These are phyloP conservation scores for Phocides pigmalion DNA, from an alignment of 1,140 invertebrate species.

Conservation along the genomic window DNA sequence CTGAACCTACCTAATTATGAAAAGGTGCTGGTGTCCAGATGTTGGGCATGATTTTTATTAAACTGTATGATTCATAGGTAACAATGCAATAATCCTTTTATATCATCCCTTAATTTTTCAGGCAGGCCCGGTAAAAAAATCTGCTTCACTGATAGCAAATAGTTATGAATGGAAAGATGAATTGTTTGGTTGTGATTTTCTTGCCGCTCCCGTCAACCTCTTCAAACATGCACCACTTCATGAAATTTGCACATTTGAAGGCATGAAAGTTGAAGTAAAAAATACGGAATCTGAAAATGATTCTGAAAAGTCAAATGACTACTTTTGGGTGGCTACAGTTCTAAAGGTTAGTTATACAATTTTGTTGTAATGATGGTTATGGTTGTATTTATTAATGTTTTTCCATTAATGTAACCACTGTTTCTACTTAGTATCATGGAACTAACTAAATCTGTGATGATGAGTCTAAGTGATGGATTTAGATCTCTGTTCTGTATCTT, in stretches of 20 bases:
- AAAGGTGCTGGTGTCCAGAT: no score
- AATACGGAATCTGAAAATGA: slow-evolving; percentile 94
- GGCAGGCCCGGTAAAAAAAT: slow-evolving; percentile 73
- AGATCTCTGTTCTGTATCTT: no score
- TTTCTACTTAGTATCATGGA: no score
- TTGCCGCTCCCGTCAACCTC: slow-evolving; percentile 94
- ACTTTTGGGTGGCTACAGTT: slow-evolving; percentile 98
- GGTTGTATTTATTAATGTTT: no score
- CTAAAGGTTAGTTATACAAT: slow-evolving; percentile 84
- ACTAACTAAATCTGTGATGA: no score
- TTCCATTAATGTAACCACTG: no score
- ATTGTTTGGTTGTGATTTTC: slow-evolving; percentile 89
- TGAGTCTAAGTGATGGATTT: no score
- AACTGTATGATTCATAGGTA: no score
- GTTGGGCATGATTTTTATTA: no score
- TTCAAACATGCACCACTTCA: slow-evolving; percentile 96
- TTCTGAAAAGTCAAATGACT: slow-evolving; percentile 89
- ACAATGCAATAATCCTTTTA: no score
- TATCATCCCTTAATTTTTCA: slow-evolving; percentile 41
- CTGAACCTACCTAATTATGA: no score
- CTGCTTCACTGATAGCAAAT: slow-evolving; percentile 83
- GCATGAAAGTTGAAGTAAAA: slow-evolving; percentile 98
- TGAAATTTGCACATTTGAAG: slow-evolving; percentile 95
- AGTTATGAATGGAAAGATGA: slow-evolving; percentile 93
- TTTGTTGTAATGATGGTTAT: no score